phyloP scores from a whole-genome alignment of 2,797 vertebrate genomes.

The Brachyalestes nurse region DNA sequence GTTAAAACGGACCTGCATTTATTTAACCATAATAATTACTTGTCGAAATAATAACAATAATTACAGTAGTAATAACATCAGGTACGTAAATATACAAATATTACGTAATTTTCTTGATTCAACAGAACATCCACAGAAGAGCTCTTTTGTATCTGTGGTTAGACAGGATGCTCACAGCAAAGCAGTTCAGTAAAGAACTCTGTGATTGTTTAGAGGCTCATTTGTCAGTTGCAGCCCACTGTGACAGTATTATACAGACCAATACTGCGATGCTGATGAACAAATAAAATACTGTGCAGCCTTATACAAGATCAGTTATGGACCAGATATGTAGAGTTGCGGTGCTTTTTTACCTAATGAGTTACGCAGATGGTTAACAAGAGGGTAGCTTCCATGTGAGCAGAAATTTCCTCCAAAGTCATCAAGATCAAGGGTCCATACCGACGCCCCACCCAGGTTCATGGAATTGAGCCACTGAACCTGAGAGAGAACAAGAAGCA shows the following conservation, averaged over 20 bases:
- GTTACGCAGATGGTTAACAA: slow-evolving; percentile 76
- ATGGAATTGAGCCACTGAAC: slow-evolving; percentile 70
- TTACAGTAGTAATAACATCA: too few relatives aligned
- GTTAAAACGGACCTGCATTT: too few relatives aligned
- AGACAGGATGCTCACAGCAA: background rate
- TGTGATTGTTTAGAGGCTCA: background rate
- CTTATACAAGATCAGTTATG: background rate
- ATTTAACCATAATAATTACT: too few relatives aligned
- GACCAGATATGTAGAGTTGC: background rate
- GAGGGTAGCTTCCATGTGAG: slow-evolving; percentile 70
- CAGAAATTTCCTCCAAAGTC: slow-evolving; percentile 79
- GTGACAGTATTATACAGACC: background rate
- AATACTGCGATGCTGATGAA: background rate
- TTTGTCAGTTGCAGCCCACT: background rate
- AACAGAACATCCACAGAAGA: background rate
- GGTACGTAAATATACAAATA: too few relatives aligned
- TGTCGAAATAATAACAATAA: too few relatives aligned
- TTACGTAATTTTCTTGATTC: too few relatives aligned
- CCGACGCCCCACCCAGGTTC: slow-evolving; percentile 76
- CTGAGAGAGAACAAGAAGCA: slow-evolving; percentile 57
- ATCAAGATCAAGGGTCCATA: slow-evolving; percentile 80
- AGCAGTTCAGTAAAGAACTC: background rate
- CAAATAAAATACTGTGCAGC: background rate
- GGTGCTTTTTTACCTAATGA: slow-evolving; percentile 66
- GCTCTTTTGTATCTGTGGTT: too few relatives aligned